These are phyloP conservation scores for Omphaloscelis lunosa DNA, from an alignment of 2,888 invertebrate genomes.

Conservation along the genomic window DNA sequence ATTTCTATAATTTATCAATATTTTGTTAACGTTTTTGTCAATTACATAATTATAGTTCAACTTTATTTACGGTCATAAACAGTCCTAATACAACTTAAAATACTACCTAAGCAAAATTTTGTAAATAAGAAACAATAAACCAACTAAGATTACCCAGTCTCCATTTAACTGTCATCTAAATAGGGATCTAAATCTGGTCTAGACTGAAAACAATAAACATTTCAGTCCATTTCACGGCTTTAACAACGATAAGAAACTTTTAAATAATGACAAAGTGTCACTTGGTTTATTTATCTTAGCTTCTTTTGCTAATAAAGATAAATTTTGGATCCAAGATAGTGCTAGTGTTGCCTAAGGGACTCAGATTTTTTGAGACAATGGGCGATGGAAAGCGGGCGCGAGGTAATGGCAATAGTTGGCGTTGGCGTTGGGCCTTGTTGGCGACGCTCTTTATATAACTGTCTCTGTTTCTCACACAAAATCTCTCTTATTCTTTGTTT, in stretches of 20 bases:
- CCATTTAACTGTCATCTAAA: conserved; percentile 57
- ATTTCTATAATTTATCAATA: neutral
- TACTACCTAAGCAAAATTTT: neutral
- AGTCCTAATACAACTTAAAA: neutral
- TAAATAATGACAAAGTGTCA: conserved; percentile 49
- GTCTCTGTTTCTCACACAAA: too few relatives aligned
- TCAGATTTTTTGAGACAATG: neutral
- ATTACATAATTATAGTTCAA: neutral
- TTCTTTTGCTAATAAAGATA: conserved; percentile 16
- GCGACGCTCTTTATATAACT: neutral
- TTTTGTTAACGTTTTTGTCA: neutral
- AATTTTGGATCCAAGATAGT: conserved; percentile 18
- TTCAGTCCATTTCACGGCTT: conserved; percentile 51
- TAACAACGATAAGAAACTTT: conserved; percentile 45
- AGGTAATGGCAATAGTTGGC: neutral
- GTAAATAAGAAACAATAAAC: conserved; percentile 37
- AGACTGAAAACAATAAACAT: conserved; percentile 57
- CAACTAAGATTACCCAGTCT: conserved; percentile 39
- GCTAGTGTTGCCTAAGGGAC: conserved; percentile 11
- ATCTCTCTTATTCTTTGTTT: too few relatives aligned
- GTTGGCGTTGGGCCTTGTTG: neutral
- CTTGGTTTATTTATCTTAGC: conserved; percentile 35
- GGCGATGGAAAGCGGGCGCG: neutral
- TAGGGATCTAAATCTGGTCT: conserved; percentile 57
- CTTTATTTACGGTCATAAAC: neutral